Conservation (phyloP, 2,888 invertebrate genomes). For the Trissolcus brochymenae region DNA sequence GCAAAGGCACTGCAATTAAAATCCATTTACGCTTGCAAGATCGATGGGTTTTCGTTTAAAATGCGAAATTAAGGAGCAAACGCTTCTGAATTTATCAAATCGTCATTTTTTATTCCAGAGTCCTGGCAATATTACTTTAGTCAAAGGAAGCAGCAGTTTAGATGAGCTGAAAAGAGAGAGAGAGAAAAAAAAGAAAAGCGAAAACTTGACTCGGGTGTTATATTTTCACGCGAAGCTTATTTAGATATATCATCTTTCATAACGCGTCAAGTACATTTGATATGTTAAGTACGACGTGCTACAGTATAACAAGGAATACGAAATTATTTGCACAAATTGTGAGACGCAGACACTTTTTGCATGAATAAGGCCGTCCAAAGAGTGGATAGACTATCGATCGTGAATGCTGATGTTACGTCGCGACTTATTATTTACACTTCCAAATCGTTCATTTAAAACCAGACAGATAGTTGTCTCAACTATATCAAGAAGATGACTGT, state of each 20-base stretch:
- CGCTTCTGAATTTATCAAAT: background rate
- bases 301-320: conserved; percentile 35
- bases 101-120: background rate
- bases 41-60: conserved; percentile 12
- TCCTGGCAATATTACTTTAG: too few species aligned
- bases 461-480: too few species aligned
- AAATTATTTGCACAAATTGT: conserved; percentile 46
- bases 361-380: conserved; percentile 26
- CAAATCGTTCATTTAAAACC: too few species aligned
- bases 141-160: too few species aligned
- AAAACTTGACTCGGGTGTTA: conserved; percentile 3
- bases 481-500: too few species aligned
- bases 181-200: conserved; percentile 4
- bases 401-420: background rate
- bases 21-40: conserved; percentile 1
- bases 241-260: conserved; percentile 30
- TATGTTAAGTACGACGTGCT: conserved; percentile 41
- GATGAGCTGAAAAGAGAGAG: background rate
- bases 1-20: background rate
- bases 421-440: too few species aligned
- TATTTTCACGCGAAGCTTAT: conserved; percentile 10
- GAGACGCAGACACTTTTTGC: conserved; percentile 28
- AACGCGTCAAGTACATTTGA: conserved; percentile 41
- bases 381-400: conserved; percentile 33
- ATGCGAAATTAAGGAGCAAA: conserved; percentile 18